These are phyloP conservation scores for Lordiphosa andalusiaca DNA, from an alignment of 2,888 invertebrate species.

Conservation along the genomic window DNA sequence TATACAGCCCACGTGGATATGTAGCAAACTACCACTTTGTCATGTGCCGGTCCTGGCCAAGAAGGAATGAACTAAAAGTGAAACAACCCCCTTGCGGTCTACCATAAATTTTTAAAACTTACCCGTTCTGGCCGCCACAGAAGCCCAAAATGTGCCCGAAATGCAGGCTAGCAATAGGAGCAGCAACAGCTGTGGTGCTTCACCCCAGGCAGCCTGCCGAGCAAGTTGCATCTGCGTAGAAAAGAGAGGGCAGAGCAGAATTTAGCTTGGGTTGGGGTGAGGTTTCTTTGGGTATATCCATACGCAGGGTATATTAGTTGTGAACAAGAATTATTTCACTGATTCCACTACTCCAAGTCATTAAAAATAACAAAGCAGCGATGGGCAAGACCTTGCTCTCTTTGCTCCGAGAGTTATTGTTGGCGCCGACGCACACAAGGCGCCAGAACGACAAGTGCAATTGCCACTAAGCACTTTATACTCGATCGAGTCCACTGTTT, in stretches of 20 bases:
- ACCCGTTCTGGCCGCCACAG: conserved; percentile 73
- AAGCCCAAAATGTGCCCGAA: conserved; percentile 59
- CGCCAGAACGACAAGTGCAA: too few relatives aligned
- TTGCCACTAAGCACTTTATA: too few relatives aligned
- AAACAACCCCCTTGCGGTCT: conserved; percentile 37
- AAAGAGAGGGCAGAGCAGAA: conserved; percentile 3
- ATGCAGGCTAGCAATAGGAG: conserved; percentile 40
- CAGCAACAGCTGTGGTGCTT: conserved; percentile 27
- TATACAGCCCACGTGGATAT: conserved; percentile 90
- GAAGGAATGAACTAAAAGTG: not conserved
- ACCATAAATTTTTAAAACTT: conserved; percentile 31
- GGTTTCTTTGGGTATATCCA: too few relatives aligned
- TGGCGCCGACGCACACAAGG: too few relatives aligned
- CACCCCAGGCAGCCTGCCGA: not conserved
- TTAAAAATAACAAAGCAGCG: too few relatives aligned
- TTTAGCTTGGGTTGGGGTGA: not conserved
- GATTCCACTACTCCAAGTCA: too few relatives aligned
- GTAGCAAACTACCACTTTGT: conserved; percentile 90
- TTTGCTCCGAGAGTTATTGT: too few relatives aligned
- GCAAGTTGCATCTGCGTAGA: conserved; percentile 20
- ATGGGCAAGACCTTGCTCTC: too few relatives aligned
- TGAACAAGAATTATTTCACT: too few relatives aligned
- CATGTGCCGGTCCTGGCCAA: conserved; percentile 84
- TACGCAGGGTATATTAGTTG: too few relatives aligned
- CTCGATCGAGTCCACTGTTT: too few relatives aligned